These are phyloP conservation scores for Glossophaga mutica DNA, from an alignment of 2,797 vertebrate species.

Conservation along the genomic window DNA sequence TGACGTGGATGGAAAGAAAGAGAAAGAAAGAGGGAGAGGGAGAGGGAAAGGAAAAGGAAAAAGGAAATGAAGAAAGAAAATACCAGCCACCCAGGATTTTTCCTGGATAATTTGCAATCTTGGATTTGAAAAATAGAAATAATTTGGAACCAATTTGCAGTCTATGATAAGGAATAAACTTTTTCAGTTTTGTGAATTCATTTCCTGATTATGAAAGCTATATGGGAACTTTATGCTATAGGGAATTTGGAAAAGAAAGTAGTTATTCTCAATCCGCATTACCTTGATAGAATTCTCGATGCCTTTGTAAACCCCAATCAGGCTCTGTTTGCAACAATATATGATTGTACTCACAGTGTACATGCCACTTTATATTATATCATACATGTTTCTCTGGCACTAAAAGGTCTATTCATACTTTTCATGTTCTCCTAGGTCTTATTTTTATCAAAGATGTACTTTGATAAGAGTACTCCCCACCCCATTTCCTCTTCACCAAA, in stretches of 20 bases:
- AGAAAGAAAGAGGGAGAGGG: no score
- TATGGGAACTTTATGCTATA: neutral
- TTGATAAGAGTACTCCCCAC: neutral
- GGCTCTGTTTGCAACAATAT: neutral
- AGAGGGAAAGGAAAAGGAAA: no score
- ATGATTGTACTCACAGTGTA: neutral
- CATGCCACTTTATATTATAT: neutral
- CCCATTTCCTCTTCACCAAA: neutral
- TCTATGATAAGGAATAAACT: neutral
- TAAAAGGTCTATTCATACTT: neutral
- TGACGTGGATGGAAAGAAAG: neutral
- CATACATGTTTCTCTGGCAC: neutral
- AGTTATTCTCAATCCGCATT: neutral
- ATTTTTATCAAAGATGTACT: neutral
- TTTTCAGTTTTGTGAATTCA: constrained; percentile 18
- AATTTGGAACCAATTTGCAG: neutral
- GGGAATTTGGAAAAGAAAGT: neutral
- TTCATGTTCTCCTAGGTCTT: neutral
- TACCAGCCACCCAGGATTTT: neutral
- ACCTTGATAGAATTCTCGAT: neutral
- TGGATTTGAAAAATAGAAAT: neutral
- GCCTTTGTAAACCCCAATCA: neutral
- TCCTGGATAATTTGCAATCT: neutral
- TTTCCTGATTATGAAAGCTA: constrained; percentile 25
- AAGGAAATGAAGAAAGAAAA: neutral